A percentile compares a stretch with the other conserved stretches of the same genome.
Evolutionary conservation across 2,797 vertebrate species (phyloP).

Genomic region (Austrolebias charrua): DNA sequence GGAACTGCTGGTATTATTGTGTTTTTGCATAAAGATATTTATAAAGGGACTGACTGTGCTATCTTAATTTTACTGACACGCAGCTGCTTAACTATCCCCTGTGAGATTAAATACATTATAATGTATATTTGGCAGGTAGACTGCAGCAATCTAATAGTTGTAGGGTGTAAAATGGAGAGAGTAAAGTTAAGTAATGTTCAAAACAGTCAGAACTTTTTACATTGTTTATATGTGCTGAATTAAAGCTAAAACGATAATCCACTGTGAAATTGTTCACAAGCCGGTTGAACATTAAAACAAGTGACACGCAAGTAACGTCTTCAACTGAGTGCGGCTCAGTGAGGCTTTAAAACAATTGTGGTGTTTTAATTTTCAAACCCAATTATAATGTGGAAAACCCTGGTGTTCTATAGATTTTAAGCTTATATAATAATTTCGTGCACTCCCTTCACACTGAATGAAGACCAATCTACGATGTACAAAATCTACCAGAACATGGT

Average conservation of each 20-base stretch:
- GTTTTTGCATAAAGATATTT: conserved; percentile 12
- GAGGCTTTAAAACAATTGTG: conserved; percentile 19
- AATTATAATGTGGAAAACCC: conserved; percentile 43
- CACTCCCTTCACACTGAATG: too few species aligned
- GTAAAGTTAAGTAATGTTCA: too few species aligned
- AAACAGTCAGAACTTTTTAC: too few species aligned
- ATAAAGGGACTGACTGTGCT: background rate
- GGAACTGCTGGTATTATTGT: conserved; percentile 30
- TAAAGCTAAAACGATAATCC: background rate
- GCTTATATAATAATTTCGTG: too few species aligned
- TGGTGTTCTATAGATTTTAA: too few species aligned
- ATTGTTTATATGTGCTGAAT: too few species aligned
- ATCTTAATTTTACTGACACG: too few species aligned
- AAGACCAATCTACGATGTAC: too few species aligned
- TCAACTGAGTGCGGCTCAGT: conserved; percentile 23
- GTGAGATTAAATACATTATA: too few species aligned
- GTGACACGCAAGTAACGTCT: conserved; percentile 5
- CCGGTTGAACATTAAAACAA: conserved; percentile 2
- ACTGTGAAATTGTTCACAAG: conserved; percentile 8
- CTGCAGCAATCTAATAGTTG: background rate
- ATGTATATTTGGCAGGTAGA: background rate
- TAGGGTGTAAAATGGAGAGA: too few species aligned
- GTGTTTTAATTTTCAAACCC: conserved; percentile 31
- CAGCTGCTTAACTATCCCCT: too few species aligned
- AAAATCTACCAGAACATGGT: too few species aligned